Percentiles rank a stretch among this genome's conserved stretches.
Conservation (phyloP, 2,888 invertebrate genomes). For the Hyppa rectilinea region DNA sequence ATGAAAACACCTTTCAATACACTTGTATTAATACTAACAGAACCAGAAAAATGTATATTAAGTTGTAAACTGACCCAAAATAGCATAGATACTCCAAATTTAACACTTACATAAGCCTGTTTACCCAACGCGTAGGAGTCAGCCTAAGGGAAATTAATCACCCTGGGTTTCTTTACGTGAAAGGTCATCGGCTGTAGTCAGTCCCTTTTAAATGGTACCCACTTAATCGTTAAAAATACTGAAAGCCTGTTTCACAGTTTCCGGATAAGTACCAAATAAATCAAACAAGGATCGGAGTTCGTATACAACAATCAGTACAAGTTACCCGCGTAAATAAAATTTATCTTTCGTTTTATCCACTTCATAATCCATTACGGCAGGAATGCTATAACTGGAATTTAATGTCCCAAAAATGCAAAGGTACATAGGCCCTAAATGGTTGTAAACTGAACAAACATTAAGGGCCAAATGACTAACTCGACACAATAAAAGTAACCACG, state of each 20-base stretch:
- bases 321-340: background rate
- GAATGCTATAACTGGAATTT: slow-evolving; percentile 21
- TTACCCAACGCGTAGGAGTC: slow-evolving; percentile 7
- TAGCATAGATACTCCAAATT: background rate
- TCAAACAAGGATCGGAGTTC: background rate
- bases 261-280: background rate
- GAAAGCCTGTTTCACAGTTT: background rate
- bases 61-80: background rate
- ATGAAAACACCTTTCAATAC: slow-evolving; percentile 14
- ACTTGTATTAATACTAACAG: slow-evolving; percentile 18
- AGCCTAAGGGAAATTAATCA: slow-evolving; percentile 20
- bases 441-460: no score
- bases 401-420: slow-evolving; percentile 15
- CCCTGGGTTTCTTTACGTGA: background rate
- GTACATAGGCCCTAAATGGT: no score
- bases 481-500: no score
- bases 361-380: slow-evolving; percentile 13
- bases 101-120: slow-evolving; percentile 12
- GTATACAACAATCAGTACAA: background rate
- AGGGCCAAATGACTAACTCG: slow-evolving; percentile 37
- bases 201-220: background rate
- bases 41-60: slow-evolving; percentile 16
- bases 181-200: slow-evolving; percentile 17
- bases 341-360: background rate
- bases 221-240: slow-evolving; percentile 2